Percentiles rank a stretch among this genome's conserved stretches.
phyloP scores from a whole-genome alignment of 2,888 invertebrate species.

The Marronus borbonicus region DNA sequence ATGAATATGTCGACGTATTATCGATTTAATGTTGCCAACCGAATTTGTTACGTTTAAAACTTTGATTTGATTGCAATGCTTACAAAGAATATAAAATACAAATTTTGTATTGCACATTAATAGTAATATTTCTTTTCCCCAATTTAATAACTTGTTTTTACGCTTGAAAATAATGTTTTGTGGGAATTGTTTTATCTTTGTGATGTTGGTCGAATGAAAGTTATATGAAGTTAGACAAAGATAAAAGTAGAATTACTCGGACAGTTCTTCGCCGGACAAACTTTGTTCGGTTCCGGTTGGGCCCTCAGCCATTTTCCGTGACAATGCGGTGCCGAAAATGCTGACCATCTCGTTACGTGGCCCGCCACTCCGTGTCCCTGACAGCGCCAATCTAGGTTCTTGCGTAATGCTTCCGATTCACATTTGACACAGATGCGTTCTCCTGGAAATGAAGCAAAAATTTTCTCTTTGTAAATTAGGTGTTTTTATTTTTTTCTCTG shows the following conservation, averaged over 20 bases:
- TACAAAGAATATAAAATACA: too few species aligned
- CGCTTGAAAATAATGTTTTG: neutral
- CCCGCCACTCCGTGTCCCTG: slow-evolving; percentile 88
- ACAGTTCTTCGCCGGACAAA: slow-evolving; percentile 65
- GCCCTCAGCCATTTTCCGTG: slow-evolving; percentile 89
- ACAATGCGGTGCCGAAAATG: slow-evolving; percentile 88
- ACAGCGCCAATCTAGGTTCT: slow-evolving; percentile 84
- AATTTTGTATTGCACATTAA: too few species aligned
- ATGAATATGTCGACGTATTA: too few species aligned
- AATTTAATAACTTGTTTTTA: too few species aligned
- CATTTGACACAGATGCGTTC: slow-evolving; percentile 86
- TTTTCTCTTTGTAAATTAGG: too few species aligned
- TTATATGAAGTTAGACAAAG: slow-evolving; percentile 63
- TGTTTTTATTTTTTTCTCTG: too few species aligned
- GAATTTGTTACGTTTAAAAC: too few species aligned
- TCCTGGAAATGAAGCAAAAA: slow-evolving; percentile 72
- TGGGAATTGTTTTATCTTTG: neutral
- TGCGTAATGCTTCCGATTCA: slow-evolving; percentile 86
- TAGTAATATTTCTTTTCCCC: too few species aligned
- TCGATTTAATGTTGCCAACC: too few species aligned
- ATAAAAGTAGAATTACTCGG: slow-evolving; percentile 64
- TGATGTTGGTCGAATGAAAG: neutral
- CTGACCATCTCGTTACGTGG: slow-evolving; percentile 86
- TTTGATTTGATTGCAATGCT: too few species aligned
- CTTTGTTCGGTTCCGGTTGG: slow-evolving; percentile 62